Evolutionary conservation across 2,797 vertebrate species (phyloP), one percentile per base, ranked within the genome.

Genomic region (Monodelphis domestica): DNA sequence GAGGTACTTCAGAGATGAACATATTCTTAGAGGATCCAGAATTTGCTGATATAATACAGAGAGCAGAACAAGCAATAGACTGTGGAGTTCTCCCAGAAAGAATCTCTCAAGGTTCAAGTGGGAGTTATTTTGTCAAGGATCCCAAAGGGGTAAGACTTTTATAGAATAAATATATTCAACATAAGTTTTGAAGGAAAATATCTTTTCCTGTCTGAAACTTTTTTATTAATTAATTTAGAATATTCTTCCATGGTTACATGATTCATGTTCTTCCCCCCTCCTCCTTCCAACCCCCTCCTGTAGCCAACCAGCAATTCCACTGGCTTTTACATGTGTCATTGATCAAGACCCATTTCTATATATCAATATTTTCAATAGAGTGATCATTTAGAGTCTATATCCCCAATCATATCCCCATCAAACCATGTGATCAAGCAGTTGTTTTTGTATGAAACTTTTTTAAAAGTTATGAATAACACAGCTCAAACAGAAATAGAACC

Each of bases 101-200:
- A 97, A 99, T 99, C 96, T 99, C 99, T 63, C 99, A 99, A 98
- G 99, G 99, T 53, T 99, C 99, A 95, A 99, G 99, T 91, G 99
- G 99, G 93, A 99, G 99, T 98, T 99, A 99, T 97, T 99, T 99
- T 97, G 99, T 99, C 94, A 99, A 99, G 98, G 99, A 99, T 98
- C 97, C 98, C 91, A 99, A 99, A 98, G 99, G 98, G 99, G 99
- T 99, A 91, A 98, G 99, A 92, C 90, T 54, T 51, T 95, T 94
- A 92, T n/a, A 94, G 54, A 95, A 3, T 21, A 45, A 24, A 5
- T 89, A 3, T 90, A 59, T 89, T 5, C 94, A 96, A 87, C 0
- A 88, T 28, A 92, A 88, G 56, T 92, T 94, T 95, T 95, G 57
- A 90, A 91, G 96, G 63, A 78, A 78, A 70, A 38, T 26, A 45